phyloP scores from a whole-genome alignment of 2,888 invertebrate species.

The Nymphalis c-album region DNA sequence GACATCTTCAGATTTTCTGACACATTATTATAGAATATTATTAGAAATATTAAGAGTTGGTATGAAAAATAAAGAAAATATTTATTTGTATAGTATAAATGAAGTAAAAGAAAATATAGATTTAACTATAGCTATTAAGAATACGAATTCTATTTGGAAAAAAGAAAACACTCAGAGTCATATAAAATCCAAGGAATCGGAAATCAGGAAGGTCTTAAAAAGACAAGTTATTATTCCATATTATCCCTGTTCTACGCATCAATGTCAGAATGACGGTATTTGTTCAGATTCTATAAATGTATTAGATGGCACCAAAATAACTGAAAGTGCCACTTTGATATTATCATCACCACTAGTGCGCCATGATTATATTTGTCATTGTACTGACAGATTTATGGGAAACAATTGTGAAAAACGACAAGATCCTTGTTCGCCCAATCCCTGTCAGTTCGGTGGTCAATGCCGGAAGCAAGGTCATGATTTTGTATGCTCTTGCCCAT shows the following conservation, averaged over 20 bases:
- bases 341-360: conserved; percentile 90
- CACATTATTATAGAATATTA: conserved; percentile 87
- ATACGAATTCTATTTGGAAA: conserved; percentile 82
- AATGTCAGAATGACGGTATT: conserved; percentile 89
- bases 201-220: conserved; percentile 84
- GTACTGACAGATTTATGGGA: conserved; percentile 92
- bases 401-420: conserved; percentile 90
- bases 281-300: conserved; percentile 88
- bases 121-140: conserved; percentile 85
- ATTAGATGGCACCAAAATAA: conserved; percentile 86
- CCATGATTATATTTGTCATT: conserved; percentile 90
- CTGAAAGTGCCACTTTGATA: conserved; percentile 90
- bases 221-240: conserved; percentile 85
- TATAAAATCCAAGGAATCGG: conserved; percentile 83
- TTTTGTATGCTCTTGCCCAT: conserved; percentile 91
- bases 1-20: conserved; percentile 88
- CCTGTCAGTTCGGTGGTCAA: conserved; percentile 91
- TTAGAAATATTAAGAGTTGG: conserved; percentile 86
- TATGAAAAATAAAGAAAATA: conserved; percentile 83
- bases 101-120: conserved; percentile 85
- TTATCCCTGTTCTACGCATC: conserved; percentile 86
- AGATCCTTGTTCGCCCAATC: conserved; percentile 95
- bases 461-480: conserved; percentile 92
- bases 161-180: conserved; percentile 84
- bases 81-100: conserved; percentile 88